Base-by-base conservation (phyloP, 2,888 invertebrate species). In the Mechanitis mazaeus region DNA sequence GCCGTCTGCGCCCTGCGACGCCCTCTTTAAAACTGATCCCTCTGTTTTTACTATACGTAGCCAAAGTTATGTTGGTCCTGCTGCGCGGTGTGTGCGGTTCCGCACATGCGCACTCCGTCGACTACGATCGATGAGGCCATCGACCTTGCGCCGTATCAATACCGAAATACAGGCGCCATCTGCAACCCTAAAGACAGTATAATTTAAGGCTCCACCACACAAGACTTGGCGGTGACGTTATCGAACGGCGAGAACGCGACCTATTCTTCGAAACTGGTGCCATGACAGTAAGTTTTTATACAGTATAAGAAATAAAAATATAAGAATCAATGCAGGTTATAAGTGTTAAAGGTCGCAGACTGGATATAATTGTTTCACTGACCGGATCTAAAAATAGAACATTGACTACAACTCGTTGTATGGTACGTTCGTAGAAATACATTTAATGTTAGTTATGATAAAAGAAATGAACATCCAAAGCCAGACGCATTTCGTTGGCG, bases 1-100 rank as follows among this genome's bases (percentile, higher is more conserved):
- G 75, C 77, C 81, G 82, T 77, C 78, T 81, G 79, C 83, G 81
- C 77, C 80, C 78, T 75, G 73, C 71, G 80, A 81, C 84, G 80
- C 83, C 77, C 79, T 77, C 77, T 83, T 77, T 76, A 66, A 78
- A 76, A 87, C 86, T 87, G 80, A 78, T 76, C 69, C 64, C 70
- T 70, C 68, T 77, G 74, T 81, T 80, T 80, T 81, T 74, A 69
- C 74, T 77, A 75, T 77, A 78, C 68, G 71, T 69, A 74, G 73
- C 63, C 69, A 71, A 75, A 69, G 78, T 75, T 81, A 79, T 77
- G 75, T 79, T 66, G 75, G 75, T 72, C 74, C 75, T 75, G 75
- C 79, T 79, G 80, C 79, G 77, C 77, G 75, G 71, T 70, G 65
- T 68, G 70, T 69, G 72, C 71, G 72, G 72, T 71, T 69, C 65